These are phyloP conservation scores for Neoniphon sammara DNA, from an alignment of 2,797 vertebrate genomes.

Conservation along the genomic window DNA sequence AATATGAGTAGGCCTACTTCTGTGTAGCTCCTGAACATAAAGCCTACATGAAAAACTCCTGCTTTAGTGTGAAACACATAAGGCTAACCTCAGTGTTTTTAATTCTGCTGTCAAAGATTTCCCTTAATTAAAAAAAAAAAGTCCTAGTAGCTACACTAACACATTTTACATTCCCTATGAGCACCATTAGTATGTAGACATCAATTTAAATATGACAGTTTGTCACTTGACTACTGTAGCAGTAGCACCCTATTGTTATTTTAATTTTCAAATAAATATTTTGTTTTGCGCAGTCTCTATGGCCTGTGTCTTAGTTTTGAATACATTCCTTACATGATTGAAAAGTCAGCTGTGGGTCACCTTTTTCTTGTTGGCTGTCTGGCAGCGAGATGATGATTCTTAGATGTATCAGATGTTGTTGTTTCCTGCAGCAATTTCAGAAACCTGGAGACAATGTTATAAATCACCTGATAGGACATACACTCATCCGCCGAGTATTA, in stretches of 20 bases:
- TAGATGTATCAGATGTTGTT: slow-evolving; percentile 57
- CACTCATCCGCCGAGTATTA: slow-evolving; percentile 59
- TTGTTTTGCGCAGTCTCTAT: background rate
- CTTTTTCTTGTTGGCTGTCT: background rate
- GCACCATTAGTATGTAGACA: no score
- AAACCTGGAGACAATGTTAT: slow-evolving; percentile 65
- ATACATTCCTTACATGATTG: background rate
- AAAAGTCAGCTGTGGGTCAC: background rate
- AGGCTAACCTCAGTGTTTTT: no score
- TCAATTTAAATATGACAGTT: no score
- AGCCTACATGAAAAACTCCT: no score
- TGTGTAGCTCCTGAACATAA: no score
- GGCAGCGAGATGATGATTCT: slow-evolving; percentile 26
- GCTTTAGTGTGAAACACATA: no score
- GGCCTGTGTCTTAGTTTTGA: background rate
- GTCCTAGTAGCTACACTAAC: no score
- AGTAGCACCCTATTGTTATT: background rate
- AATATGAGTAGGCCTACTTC: no score
- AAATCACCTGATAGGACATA: slow-evolving; percentile 67
- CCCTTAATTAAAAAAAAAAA: no score
- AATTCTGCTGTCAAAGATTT: no score
- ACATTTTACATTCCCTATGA: no score
- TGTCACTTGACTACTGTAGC: no score
- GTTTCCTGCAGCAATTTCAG: slow-evolving; percentile 60
- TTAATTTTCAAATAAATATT: background rate